A percentile compares a stretch with the other conserved stretches of the same genome.
Conservation (phyloP, 2,888 invertebrate species). For the Drosophila diplacantha region DNA sequence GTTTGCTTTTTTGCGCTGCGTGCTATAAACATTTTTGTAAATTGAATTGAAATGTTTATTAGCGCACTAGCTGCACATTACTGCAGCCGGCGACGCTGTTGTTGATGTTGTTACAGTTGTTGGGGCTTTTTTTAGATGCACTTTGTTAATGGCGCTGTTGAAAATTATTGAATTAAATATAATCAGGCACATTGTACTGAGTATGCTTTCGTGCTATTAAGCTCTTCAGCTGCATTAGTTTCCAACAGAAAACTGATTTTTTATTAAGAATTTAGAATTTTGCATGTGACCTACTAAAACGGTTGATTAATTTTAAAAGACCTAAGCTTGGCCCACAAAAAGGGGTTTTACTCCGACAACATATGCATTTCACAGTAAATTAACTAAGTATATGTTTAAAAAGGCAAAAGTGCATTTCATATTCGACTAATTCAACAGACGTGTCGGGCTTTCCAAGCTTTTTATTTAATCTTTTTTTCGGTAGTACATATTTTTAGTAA, state of each 20-base stretch:
- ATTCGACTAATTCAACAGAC: neutral
- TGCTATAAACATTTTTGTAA: slow-evolving; percentile 50
- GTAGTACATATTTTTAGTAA: neutral
- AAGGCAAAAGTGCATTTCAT: neutral
- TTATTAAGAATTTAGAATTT: neutral
- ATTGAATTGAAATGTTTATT: slow-evolving; percentile 73
- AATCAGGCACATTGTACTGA: slow-evolving; percentile 23
- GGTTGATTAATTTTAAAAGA: neutral
- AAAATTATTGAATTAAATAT: slow-evolving; percentile 60
- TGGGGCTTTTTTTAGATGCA: slow-evolving; percentile 31
- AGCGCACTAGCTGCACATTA: slow-evolving; percentile 43
- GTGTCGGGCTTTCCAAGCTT: neutral
- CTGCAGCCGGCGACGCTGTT: slow-evolving; percentile 38
- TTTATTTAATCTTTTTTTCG: slow-evolving; percentile 1
- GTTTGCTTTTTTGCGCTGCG: slow-evolving; percentile 39
- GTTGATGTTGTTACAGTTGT: slow-evolving; percentile 37
- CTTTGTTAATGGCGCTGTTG: slow-evolving; percentile 57
- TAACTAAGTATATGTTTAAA: neutral
- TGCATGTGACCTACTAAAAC: no score
- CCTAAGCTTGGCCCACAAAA: no score
- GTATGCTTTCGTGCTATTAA: slow-evolving; percentile 14
- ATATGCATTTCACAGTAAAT: neutral
- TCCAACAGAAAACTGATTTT: neutral
- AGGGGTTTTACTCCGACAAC: neutral
- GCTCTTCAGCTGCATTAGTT: neutral